A percentile compares a stretch with the other conserved stretches of the same genome.
These are phyloP conservation scores for Sarcophaga peregrina DNA, from an alignment of 1,140 invertebrate genomes.

Conservation along the genomic window DNA sequence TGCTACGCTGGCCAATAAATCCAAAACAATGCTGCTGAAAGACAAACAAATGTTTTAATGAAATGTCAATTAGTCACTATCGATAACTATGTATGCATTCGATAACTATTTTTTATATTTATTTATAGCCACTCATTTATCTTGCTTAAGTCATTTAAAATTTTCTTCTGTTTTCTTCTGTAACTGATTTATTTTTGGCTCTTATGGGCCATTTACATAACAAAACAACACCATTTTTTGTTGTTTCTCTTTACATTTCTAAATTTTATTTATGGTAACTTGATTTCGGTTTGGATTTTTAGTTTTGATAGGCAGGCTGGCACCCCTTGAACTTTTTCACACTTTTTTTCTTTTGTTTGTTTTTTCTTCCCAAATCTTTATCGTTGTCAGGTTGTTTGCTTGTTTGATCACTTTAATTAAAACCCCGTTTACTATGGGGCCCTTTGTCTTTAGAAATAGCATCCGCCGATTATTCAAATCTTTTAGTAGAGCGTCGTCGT, in stretches of 20 bases:
- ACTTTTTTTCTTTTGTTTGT: too few species aligned
- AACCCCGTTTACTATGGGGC: neutral
- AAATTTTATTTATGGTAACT: too few species aligned
- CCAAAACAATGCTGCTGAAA: slow-evolving; percentile 7
- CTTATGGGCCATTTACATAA: neutral
- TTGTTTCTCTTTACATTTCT: neutral
- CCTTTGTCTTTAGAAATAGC: neutral
- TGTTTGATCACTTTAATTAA: neutral
- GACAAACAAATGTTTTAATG: neutral
- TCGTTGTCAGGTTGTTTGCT: neutral
- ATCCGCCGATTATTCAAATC: neutral
- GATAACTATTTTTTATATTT: neutral
- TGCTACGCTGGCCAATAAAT: slow-evolving; percentile 14
- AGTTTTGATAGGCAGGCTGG: neutral
- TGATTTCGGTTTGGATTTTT: too few species aligned
- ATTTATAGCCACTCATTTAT: neutral
- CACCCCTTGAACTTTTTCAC: neutral
- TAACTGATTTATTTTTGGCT: too few species aligned
- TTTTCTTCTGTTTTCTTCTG: neutral
- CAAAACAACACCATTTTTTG: slow-evolving; percentile 17
- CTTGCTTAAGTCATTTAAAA: neutral
- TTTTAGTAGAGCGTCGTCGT: neutral
- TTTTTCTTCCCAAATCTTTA: too few species aligned
- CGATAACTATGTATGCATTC: neutral
- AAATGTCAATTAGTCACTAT: neutral